Evolutionary conservation across 2,797 vertebrate species (phyloP).

Genomic region (Hydrocynus forskahlii): DNA sequence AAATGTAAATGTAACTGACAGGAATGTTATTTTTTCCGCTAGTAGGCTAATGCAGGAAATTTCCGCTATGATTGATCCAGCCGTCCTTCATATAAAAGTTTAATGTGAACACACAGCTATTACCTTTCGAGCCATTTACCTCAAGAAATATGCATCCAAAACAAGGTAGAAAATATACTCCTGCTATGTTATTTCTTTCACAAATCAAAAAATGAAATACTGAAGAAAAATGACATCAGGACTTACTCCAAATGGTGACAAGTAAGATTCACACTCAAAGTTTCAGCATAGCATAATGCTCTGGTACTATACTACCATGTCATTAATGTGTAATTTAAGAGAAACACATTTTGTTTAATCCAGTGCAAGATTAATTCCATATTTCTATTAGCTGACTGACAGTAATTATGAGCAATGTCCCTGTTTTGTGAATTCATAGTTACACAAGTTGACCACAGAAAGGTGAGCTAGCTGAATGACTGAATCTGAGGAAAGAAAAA

Average conservation of each 20-base stretch:
- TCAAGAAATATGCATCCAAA: no score
- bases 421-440: neutral
- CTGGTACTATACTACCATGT: slow-evolving; percentile 5
- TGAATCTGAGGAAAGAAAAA: neutral
- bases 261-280: neutral
- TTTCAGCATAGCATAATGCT: neutral
- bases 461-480: slow-evolving; percentile 11
- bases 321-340: slow-evolving; percentile 31
- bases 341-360: slow-evolving; percentile 11
- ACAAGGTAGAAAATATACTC: no score
- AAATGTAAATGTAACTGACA: no score
- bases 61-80: no score
- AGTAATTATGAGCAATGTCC: neutral
- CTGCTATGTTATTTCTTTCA: no score
- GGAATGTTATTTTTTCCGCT: no score
- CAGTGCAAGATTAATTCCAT: slow-evolving; percentile 2
- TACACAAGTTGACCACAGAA: slow-evolving; percentile 10
- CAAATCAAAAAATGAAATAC: no score
- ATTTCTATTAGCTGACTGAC: neutral
- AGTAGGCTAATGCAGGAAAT: no score
- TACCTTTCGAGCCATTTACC: no score
- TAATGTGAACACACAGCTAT: no score
- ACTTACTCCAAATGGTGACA: no score
- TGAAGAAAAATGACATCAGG: neutral
- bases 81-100: no score